Evolutionary conservation across 2,113 vertebrate species (phyloP), one percentile per base, ranked within the genome.

Genomic region (Ciconia stormi): DNA sequence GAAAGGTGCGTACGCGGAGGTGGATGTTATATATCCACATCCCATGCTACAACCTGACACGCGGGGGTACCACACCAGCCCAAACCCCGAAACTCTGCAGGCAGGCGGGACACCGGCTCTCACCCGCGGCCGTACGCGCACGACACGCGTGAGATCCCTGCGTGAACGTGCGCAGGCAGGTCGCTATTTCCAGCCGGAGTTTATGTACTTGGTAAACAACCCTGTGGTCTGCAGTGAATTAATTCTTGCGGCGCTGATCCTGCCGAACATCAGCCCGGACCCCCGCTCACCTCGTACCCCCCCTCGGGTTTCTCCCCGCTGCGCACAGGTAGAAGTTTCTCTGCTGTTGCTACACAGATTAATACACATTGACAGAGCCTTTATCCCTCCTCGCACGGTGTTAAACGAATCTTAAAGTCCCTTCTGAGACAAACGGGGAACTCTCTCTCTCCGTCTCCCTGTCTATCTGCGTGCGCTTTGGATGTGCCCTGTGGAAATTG

Each of bases 401-500:
- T 38, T 66, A 65, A 94, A 59, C n/a, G 29, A 65, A 42, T 69
- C 67, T 40, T 42, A n/a, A 72, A 71, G 38, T 77, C 52, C 73
- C 79, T 80, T 62, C 47, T 40, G 88, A 94, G 85, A n/a, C 85
- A 34, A 90, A 36, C 3, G 40, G 63, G 66, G 32, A 69, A 38
- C 59, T 82, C 26, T 61, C 16, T 27, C 44, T 18, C 20, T 29
- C n/a, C 36, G 26, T n/a, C 72, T 61, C 40, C 67, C 27, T 53
- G 59, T 34, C 27, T 36, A n/a, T 83, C 67, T 61, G 34, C 23
- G 30, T 20, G 61, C 44, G 36, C 50, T 86, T 70, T n/a, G 66
- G 71, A 66, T 86, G 29, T 16, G 42, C 62, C 59, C 66, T 40
- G 44, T 83, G 95, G 88, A 91, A 93, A 87, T n/a, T 73, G 34